Base-by-base conservation (phyloP, 2,113 vertebrate species). In the Callipepla californica region DNA sequence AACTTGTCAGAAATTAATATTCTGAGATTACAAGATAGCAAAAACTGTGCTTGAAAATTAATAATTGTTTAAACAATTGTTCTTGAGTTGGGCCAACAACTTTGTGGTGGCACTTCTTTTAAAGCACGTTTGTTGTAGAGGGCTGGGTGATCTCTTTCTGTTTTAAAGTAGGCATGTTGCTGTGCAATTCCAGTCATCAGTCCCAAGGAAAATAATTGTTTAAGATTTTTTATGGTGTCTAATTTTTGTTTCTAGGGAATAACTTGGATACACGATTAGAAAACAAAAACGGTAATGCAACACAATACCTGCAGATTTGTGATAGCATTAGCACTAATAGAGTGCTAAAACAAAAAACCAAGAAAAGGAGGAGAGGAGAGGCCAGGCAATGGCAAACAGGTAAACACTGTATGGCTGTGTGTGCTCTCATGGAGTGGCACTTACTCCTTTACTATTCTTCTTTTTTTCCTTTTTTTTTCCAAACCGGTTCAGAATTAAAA, bases 381-480 rank as follows among this genome's bases (percentile, higher is more conserved):
- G 96, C 97, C 23, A 98, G 98, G 83, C 99, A 99, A 97, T 99
- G 98, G 98, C 99, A 99, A 98, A 99, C 99, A 96, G 99, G 99
- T 99, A 98, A 96, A 96, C 93, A 96, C 76, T 96, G 93, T 92
- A 87, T 67, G 92, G 92, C 63, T 89, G 85, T 77, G 88, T 22
- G 19, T 96, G 80, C 88, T 96, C 78, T 96, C 87, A 93, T 44
- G 34, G 91, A 44, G 93, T 95, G 80, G 47, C 93, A 83, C 65
- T 92, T 67, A 21, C 93, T 95, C 95, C 85, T 91, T 21, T 92
- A 36, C 70, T 93, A 58, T 94, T 82, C 77, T 59, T 87, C 51
- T 58, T 70, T 58, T 63, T 68, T 26, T 36, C 45, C 61, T 32
- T 67, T 36, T 50, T 69, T n/a, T 67, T 16, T 11, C 36, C 38